These are phyloP conservation scores for Pedionomus torquatus DNA, from an alignment of 2,113 vertebrate genomes.

Conservation along the genomic window DNA sequence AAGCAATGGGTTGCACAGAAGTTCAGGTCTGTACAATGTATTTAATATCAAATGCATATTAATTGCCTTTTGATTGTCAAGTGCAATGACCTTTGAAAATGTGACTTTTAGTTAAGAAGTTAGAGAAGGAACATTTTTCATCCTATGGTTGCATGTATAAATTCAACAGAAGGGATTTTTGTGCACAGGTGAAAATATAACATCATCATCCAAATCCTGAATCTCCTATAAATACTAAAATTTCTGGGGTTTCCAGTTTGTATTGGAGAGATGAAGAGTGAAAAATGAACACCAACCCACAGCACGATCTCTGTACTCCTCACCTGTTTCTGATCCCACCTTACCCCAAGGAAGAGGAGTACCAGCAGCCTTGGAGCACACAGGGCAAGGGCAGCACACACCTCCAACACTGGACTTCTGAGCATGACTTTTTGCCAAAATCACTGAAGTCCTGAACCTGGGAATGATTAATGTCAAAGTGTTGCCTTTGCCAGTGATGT, in stretches of 20 bases:
- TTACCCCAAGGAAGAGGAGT: not conserved
- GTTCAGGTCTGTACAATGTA: slow-evolving; percentile 36
- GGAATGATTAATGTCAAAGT: not conserved
- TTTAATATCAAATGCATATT: slow-evolving; percentile 39
- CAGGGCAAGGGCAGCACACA: not conserved
- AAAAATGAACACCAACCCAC: not conserved
- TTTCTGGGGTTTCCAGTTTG: slow-evolving; percentile 1
- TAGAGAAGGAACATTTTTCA: not conserved
- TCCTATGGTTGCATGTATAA: not conserved
- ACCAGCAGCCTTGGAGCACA: not conserved
- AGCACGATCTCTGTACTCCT: not conserved
- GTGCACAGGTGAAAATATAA: not conserved
- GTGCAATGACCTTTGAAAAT: slow-evolving; percentile 69
- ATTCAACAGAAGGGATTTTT: not conserved
- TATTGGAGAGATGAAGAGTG: not conserved
- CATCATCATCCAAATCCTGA: not conserved
- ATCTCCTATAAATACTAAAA: not conserved
- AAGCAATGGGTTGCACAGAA: slow-evolving; percentile 48
- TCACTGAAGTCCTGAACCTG: not conserved
- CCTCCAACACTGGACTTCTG: not conserved
- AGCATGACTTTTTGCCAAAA: slow-evolving; percentile 23
- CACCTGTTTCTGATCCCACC: not conserved
- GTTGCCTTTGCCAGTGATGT: not conserved
- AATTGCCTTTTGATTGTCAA: slow-evolving; percentile 61
- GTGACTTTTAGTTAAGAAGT: slow-evolving; percentile 44